Base-by-base conservation (phyloP, 2,113 vertebrate species). In the human region DNA sequence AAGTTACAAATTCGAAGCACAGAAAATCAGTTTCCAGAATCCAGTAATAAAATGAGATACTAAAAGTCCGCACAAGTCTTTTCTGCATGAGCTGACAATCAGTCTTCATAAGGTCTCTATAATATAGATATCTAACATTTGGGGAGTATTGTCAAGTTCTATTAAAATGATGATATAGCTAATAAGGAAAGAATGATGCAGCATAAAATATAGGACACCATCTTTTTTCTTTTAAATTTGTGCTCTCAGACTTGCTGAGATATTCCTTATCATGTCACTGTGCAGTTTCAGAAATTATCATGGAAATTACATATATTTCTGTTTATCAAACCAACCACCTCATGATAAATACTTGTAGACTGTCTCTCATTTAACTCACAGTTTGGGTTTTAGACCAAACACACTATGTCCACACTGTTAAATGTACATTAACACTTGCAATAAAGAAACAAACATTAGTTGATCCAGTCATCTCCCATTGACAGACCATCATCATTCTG, bases 341-440 rank as follows among this genome's bases (percentile, higher is more conserved):
- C 64, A 27, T 27, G 38, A 90, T 9, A 91, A 86, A 89, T 83
- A 75, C 40, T 81, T 96, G 73, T 22, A 61, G 59, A 89, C 68
- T 96, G 75, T 23, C 22, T 73, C 18, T 85, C 80, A 32, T 88
- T 93, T 95, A 93, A 76, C 64, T 93, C 92, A 90, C 86, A 93
- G 57, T 85, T 96, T 97, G 43, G 22, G 52, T 83, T 93, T 93
- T 92, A 89, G 92, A 48, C 48, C 50, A 93, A 93, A 76, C 35
- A 89, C 30, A 48, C 20, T 9, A 32, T 70, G 43, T 48, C 23
- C 35, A 12, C 48, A 61, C 84, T 87, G 50, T 68, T 59, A 72
- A 88, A 81, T 81, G 35, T 52, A 22, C 66, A 80, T 80, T 52
- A 87, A 86, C 70, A 85, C 35, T 75, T 43, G 55, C 3, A 66